Evolutionary conservation across 2,113 vertebrate genomes (phyloP).

Genomic region (Leucosticte australis): DNA sequence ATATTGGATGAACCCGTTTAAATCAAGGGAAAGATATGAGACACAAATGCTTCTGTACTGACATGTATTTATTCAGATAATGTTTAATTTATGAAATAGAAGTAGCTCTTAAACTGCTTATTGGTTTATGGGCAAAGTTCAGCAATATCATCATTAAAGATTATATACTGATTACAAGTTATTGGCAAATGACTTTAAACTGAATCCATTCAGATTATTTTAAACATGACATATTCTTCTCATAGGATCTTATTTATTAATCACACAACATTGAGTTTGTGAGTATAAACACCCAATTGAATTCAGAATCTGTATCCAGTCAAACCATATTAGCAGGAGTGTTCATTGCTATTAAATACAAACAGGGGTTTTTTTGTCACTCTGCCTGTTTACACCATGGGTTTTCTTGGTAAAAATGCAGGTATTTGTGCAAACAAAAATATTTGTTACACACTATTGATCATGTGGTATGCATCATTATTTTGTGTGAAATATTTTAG

Average conservation of each 20-base stretch:
- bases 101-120: slow-evolving; percentile 52
- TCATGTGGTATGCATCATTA: not conserved
- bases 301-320: not conserved
- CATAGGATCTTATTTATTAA: slow-evolving; percentile 34
- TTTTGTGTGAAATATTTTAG: not conserved
- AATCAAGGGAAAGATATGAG: slow-evolving; percentile 58
- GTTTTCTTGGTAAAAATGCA: not conserved
- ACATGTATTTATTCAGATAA: slow-evolving; percentile 38
- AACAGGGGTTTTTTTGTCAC: not conserved
- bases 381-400: not conserved
- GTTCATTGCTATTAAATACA: not conserved
- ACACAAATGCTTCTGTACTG: slow-evolving; percentile 45
- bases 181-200: slow-evolving; percentile 36
- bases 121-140: slow-evolving; percentile 48
- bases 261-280: not conserved
- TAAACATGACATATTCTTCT: slow-evolving; percentile 25
- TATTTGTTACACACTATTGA: not conserved
- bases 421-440: not conserved
- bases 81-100: slow-evolving; percentile 68
- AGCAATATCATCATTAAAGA: slow-evolving; percentile 33
- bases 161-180: slow-evolving; percentile 49
- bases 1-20: slow-evolving; percentile 64
- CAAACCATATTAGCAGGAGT: not conserved
- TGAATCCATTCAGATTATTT: slow-evolving; percentile 16
- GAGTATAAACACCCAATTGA: not conserved